A percentile compares a stretch with the other conserved stretches of the same genome.
phyloP scores from a whole-genome alignment of 2,113 vertebrate genomes.

The Ancistrus triradiatus region DNA sequence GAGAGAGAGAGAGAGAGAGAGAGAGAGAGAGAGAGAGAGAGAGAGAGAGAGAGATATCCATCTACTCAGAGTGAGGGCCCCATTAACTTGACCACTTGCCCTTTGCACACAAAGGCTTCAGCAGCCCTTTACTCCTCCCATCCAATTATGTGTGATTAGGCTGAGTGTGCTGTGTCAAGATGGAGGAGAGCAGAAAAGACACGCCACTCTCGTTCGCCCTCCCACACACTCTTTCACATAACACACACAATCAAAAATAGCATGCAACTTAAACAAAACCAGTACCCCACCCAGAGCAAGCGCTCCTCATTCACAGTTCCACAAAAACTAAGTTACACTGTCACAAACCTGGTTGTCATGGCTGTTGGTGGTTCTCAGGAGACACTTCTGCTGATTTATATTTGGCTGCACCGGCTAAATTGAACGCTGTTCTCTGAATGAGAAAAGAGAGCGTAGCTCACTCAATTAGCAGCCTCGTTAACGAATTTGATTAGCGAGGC shows the following conservation, averaged over 20 bases:
- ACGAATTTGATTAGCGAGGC: slow-evolving; percentile 41
- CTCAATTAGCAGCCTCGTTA: slow-evolving; percentile 43
- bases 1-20: too few species aligned
- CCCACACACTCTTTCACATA: background rate
- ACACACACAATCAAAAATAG: slow-evolving; percentile 13
- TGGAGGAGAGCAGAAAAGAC: slow-evolving; percentile 73
- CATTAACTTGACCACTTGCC: slow-evolving; percentile 54
- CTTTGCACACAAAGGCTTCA: slow-evolving; percentile 75
- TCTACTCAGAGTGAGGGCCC: slow-evolving; percentile 65
- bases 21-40: slow-evolving; percentile 61
- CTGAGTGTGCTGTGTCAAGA: slow-evolving; percentile 90
- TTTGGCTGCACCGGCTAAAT: slow-evolving; percentile 22
- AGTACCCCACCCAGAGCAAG: slow-evolving; percentile 42
- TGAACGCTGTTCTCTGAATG: slow-evolving; percentile 39
- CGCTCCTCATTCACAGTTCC: background rate
- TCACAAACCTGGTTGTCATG: background rate
- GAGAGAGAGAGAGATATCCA: slow-evolving; percentile 47
- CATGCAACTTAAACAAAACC: slow-evolving; percentile 54
- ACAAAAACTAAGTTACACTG: background rate
- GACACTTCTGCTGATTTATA: slow-evolving; percentile 28
- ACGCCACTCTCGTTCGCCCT: slow-evolving; percentile 23
- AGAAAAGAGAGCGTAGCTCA: slow-evolving; percentile 17
- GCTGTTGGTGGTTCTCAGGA: background rate
- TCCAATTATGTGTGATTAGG: slow-evolving; percentile 93
- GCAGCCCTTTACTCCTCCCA: slow-evolving; percentile 85